Conservation (phyloP, 2,113 vertebrate species). For the Aviceda subcristata region DNA sequence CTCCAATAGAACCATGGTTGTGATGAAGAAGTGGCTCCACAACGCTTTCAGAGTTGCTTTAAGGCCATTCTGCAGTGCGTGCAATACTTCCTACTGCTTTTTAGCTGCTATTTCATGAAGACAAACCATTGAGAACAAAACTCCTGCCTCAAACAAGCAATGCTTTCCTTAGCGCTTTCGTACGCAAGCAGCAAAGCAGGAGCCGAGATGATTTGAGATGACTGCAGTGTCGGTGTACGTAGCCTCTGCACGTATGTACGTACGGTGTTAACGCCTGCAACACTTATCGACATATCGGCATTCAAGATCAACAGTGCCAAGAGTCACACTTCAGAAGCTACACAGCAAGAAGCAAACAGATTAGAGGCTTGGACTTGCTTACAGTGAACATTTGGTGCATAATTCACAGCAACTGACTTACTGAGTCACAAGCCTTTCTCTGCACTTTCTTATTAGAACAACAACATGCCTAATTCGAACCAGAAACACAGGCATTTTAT, state of each 20-base stretch:
- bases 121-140: neutral
- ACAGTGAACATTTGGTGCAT: neutral
- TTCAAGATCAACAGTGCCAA: neutral
- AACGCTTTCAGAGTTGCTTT: neutral
- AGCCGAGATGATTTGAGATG: neutral
- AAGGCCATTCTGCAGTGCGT: accelerated
- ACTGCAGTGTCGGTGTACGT: neutral
- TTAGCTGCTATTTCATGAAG: neutral
- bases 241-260: neutral
- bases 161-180: neutral
- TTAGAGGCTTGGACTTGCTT: neutral
- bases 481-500: neutral
- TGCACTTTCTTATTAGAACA: neutral
- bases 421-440: neutral
- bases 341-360: slow-evolving; percentile 1
- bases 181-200: neutral
- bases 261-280: neutral
- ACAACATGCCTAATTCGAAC: neutral
- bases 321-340: slow-evolving; percentile 10
- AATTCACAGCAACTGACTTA: neutral
- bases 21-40: neutral
- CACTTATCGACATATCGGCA: neutral
- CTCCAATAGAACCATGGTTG: neutral
- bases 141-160: neutral
- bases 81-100: neutral